Evolutionary conservation across 2,797 vertebrate species (phyloP).

Genomic region (Gorsachius magnificus): DNA sequence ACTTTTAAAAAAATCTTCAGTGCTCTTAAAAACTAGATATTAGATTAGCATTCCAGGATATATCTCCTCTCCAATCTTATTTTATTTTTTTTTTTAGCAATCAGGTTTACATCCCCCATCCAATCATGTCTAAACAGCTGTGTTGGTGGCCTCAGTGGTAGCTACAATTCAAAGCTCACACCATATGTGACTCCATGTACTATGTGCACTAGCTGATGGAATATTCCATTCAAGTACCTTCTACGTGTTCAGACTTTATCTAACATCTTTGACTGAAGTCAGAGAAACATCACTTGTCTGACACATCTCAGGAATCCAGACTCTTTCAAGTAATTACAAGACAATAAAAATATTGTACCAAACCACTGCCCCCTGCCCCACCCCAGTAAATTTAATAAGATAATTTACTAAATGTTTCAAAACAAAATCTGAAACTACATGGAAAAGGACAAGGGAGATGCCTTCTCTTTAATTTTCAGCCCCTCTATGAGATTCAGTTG

Average conservation of each 20-base stretch:
- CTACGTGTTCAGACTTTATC: background rate
- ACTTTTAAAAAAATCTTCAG: fast-evolving
- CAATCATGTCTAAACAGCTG: background rate
- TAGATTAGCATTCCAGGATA: background rate
- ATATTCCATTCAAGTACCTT: background rate
- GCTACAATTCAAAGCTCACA: background rate
- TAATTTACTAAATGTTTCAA: background rate
- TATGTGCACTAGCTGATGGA: background rate
- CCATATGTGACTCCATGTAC: background rate
- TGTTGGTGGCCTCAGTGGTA: background rate
- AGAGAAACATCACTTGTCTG: background rate
- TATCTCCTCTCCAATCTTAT: background rate
- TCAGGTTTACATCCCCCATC: background rate
- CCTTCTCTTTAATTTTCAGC: background rate
- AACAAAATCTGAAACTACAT: background rate
- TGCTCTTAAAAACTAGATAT: background rate
- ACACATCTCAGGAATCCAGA: background rate
- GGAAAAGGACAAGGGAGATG: background rate
- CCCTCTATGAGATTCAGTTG: background rate
- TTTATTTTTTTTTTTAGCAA: background rate
- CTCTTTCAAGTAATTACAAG: background rate
- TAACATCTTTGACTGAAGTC: background rate
- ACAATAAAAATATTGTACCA: background rate
- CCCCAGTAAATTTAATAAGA: background rate
- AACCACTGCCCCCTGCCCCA: fast-evolving